Evolutionary conservation across 2,888 invertebrate species (phyloP).

Genomic region (Eledone cirrhosa): DNA sequence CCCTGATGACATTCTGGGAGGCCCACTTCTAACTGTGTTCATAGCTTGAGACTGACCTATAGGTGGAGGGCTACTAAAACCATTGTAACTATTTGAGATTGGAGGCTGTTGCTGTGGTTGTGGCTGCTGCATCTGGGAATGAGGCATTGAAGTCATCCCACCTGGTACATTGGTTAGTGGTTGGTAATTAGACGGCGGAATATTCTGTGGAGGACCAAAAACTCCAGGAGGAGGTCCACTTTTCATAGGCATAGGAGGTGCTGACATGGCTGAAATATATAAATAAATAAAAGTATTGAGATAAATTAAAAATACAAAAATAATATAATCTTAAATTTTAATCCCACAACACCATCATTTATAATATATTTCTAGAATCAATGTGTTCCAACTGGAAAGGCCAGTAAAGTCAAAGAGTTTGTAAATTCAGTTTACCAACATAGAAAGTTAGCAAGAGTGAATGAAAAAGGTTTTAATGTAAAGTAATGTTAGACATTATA

Average conservation of each 20-base stretch:
- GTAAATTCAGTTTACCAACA: too few relatives aligned
- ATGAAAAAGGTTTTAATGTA: too few relatives aligned
- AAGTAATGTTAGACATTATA: too few relatives aligned
- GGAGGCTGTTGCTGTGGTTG: not conserved
- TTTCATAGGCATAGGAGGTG: constrained; percentile 14
- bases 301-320: too few relatives aligned
- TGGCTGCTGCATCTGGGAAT: not conserved
- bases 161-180: not conserved
- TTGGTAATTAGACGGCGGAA: constrained; percentile 10
- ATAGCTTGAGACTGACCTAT: constrained; percentile 4
- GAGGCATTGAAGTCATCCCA: not conserved
- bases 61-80: constrained; percentile 3
- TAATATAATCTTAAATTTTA: too few relatives aligned
- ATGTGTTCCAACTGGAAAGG: too few relatives aligned
- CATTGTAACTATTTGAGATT: constrained; percentile 13
- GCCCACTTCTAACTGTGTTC: constrained; percentile 12
- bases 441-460: too few relatives aligned
- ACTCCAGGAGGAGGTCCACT: constrained; percentile 20
- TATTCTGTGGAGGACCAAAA: constrained; percentile 20
- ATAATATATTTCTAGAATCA: too few relatives aligned
- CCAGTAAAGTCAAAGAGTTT: too few relatives aligned
- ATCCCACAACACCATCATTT: too few relatives aligned
- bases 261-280: not conserved
- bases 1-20: not conserved
- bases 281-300: too few relatives aligned